Evolutionary conservation across 2,113 vertebrate species (phyloP), one percentile per base, ranked within the genome.

Genomic region (Amphilophus citrinellus): DNA sequence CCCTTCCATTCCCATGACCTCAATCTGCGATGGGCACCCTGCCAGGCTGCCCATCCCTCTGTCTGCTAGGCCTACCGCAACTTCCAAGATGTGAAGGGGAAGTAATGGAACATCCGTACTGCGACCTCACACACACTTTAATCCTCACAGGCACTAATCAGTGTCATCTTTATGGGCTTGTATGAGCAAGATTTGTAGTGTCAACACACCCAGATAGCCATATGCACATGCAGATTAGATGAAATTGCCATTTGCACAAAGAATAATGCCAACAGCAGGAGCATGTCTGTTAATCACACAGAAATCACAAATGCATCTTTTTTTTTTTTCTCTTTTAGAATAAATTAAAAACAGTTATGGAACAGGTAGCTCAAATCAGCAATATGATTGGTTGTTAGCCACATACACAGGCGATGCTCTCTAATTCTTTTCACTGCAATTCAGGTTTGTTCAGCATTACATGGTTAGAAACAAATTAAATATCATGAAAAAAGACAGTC

Each of bases 1-100:
- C 83, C 80, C 83, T 89, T 87, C 86, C 59, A 89, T 75, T 92
- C 91, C 87, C 82, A 79, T 92, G 92, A 94, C 92, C 91, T 93
- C 84, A 92, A 91, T 94, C 87, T 90, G 79, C 7, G 22, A n/a
- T 50, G 5, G 91, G 92, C 87, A 3, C 30, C 47, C 62, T 65
- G 86, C 87, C 91, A 89, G 79, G 47, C 71, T 44, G 42, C 50
- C 80, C 77, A 11, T 35, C 82, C 71, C 77, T 59, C 89, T 63
- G 57, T 90, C 85, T 92, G 89, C 86, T 17, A 3, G 50, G 58
- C 65, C 32, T 3, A 39, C 80, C 63, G 15, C 32, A n/a, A 79
- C 88, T 77, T 86, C 61, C 65, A 78, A 85, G 53, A 87, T 71
- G 66, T 85, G 82, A 87, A 73, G 78, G 57, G 60, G 84, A 84